Conservation (phyloP, 2,797 vertebrate species). For the Botia kubotai region DNA sequence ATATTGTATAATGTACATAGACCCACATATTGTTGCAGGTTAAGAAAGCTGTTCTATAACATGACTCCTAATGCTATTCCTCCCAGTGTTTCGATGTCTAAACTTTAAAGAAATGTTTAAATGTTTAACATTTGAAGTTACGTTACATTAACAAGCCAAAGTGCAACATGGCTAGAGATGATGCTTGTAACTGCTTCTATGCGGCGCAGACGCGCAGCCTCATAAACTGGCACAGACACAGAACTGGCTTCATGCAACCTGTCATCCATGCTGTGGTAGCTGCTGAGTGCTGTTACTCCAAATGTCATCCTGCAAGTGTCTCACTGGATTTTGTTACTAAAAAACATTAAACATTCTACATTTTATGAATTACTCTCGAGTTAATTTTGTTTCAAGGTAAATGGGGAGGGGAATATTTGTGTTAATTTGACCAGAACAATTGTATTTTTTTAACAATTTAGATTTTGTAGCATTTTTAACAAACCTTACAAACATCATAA, state of each 20-base stretch:
- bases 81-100: slow-evolving; percentile 38
- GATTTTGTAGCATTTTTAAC: too few species aligned
- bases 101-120: slow-evolving; percentile 30
- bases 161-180: slow-evolving; percentile 30
- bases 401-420: not conserved
- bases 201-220: slow-evolving; percentile 11
- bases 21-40: slow-evolving; percentile 19
- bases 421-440: too few species aligned
- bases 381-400: slow-evolving; percentile 21
- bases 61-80: slow-evolving; percentile 12
- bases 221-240: slow-evolving; percentile 14
- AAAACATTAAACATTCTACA: slow-evolving; percentile 42
- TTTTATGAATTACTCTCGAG: slow-evolving; percentile 27
- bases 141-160: slow-evolving; percentile 13
- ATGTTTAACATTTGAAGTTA: slow-evolving; percentile 30
- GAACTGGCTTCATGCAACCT: slow-evolving; percentile 27
- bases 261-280: slow-evolving; percentile 27
- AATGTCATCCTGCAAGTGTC: slow-evolving; percentile 45
- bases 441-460: too few species aligned
- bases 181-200: slow-evolving; percentile 40
- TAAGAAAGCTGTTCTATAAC: slow-evolving; percentile 14
- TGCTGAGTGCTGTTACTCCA: slow-evolving; percentile 40
- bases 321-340: slow-evolving; percentile 44
- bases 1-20: slow-evolving; percentile 46
- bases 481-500: too few species aligned